A percentile compares a stretch with the other conserved stretches of the same genome.
phyloP scores from a whole-genome alignment of 2,113 vertebrate genomes.

The Irena cyanogastra region DNA sequence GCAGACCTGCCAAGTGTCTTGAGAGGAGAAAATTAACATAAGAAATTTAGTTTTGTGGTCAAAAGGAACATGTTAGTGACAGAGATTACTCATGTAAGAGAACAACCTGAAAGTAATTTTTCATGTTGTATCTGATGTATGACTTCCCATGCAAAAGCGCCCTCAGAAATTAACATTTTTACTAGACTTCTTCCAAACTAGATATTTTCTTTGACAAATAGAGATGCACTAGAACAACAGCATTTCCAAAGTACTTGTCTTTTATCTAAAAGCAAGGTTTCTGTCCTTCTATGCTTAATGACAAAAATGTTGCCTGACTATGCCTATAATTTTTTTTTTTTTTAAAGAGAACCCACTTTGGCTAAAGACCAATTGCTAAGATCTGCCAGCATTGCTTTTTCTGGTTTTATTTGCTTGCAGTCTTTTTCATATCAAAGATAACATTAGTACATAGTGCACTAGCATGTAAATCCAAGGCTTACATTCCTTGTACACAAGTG shows the following conservation, averaged over 20 bases:
- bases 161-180: neutral
- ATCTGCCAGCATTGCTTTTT: neutral
- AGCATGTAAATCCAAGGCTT: neutral
- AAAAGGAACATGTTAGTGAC: neutral
- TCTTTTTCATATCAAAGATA: conserved; percentile 1
- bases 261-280: neutral
- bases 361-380: neutral
- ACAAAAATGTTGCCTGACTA: neutral
- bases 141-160: neutral
- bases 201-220: neutral
- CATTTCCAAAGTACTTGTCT: neutral
- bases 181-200: neutral
- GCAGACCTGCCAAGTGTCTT: neutral
- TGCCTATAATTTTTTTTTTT: neutral
- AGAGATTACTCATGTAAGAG: neutral
- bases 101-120: neutral
- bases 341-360: neutral
- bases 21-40: neutral
- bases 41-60: neutral
- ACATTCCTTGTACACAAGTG: neutral
- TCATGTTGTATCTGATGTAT: neutral
- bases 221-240: neutral
- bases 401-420: neutral
- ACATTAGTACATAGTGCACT: neutral
- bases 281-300: neutral